Conservation (phyloP, 2,113 vertebrate genomes). For the Amblyornis subalaris region DNA sequence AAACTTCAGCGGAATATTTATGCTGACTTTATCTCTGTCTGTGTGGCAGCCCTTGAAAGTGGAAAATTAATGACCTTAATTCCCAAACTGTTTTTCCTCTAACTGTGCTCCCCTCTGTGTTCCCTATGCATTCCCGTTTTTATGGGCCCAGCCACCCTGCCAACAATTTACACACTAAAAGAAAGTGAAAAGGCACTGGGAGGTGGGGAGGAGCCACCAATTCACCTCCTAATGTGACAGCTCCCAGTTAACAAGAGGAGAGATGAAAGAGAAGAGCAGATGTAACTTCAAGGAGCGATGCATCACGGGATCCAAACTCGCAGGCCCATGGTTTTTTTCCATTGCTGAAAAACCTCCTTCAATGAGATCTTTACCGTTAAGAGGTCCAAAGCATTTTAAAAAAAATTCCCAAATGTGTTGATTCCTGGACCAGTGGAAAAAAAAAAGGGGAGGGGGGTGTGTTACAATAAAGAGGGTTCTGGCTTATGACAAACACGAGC, state of each 20-base stretch:
- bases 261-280: slow-evolving; percentile 97
- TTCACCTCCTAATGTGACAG: slow-evolving; percentile 96
- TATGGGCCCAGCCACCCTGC: slow-evolving; percentile 89
- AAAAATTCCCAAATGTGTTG: slow-evolving; percentile 36
- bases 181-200: slow-evolving; percentile 74
- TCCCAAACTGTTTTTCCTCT: slow-evolving; percentile 99
- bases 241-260: slow-evolving; percentile 93
- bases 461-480: slow-evolving; percentile 22
- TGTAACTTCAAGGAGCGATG: slow-evolving; percentile 93
- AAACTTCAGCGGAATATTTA: slow-evolving; percentile 99
- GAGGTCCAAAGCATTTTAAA: slow-evolving; percentile 7
- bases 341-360: slow-evolving; percentile 56
- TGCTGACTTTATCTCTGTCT: slow-evolving; percentile 99
- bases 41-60: slow-evolving; percentile 99
- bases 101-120: slow-evolving; percentile 89
- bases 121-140: slow-evolving; percentile 87
- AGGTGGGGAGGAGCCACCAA: slow-evolving; percentile 82
- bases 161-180: slow-evolving; percentile 89
- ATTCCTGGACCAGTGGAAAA: neutral
- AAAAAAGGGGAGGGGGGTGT: accelerated
- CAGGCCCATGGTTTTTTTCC: slow-evolving; percentile 59
- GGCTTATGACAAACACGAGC: slow-evolving; percentile 51
- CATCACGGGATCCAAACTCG: slow-evolving; percentile 91
- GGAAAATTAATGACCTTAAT: slow-evolving; percentile 99
- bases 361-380: slow-evolving; percentile 57